These are phyloP conservation scores for Drosophila mauritiana DNA, from an alignment of 1,140 invertebrate genomes.

Conservation along the genomic window DNA sequence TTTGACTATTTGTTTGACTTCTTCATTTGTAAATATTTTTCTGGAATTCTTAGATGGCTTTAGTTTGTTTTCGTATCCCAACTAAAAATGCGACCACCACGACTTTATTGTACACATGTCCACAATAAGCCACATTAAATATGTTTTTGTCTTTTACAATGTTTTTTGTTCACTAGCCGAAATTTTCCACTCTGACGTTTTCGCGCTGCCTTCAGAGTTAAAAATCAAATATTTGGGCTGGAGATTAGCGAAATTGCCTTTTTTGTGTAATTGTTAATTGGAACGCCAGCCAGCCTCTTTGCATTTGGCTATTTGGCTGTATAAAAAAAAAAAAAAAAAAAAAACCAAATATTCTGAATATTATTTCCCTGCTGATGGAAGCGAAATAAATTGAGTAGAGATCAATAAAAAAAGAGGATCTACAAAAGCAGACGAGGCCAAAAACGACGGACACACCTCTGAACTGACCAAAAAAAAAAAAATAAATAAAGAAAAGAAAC, in stretches of 20 bases:
- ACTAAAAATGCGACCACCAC: constrained; percentile 13
- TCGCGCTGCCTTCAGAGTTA: constrained; percentile 13
- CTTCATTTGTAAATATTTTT: constrained; percentile 3
- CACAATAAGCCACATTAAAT: constrained; percentile 25
- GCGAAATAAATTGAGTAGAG: constrained; percentile 16
- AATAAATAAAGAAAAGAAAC: background rate
- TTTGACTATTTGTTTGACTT: constrained; percentile 1
- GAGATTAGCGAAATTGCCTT: constrained; percentile 40
- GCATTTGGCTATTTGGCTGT: constrained; percentile 4
- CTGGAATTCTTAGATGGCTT: background rate
- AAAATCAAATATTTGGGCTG: constrained; percentile 50
- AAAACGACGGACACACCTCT: constrained; percentile 53
- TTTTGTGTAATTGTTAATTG: constrained; percentile 62
- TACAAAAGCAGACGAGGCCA: constrained; percentile 16
- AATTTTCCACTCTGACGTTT: constrained; percentile 56
- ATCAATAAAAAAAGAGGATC: constrained; percentile 5
- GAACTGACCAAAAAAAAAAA: constrained; percentile 7
- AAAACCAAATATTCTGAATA: constrained; percentile 14
- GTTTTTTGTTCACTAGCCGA: constrained; percentile 18
- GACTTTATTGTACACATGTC: constrained; percentile 20
- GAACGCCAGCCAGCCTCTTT: constrained; percentile 20
- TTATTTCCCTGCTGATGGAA: constrained; percentile 18
- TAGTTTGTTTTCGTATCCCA: background rate
- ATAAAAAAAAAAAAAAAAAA: too few relatives aligned
- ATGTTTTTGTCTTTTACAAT: constrained; percentile 23